Base-by-base conservation (phyloP, 2,113 vertebrate genomes). In the Petrocephalus zakoni region DNA sequence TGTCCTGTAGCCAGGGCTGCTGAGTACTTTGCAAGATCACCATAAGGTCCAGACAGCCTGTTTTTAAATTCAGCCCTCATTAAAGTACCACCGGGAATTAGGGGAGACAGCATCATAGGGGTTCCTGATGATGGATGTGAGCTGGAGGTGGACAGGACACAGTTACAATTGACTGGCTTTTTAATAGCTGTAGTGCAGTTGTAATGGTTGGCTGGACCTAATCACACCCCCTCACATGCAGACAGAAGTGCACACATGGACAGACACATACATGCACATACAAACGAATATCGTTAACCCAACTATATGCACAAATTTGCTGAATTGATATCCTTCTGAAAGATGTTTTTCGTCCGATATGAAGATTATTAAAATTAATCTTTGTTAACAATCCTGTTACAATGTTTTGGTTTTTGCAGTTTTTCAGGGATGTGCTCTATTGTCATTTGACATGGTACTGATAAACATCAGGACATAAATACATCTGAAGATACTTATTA, bases 61-160 rank as follows among this genome's bases (percentile, higher is more conserved):
- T 90, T 89, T 92, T 94, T 87, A 89, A 83, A 95, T 93, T 93
- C 90, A 92, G 92, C 91, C 89, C 93, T 96, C 95, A 95, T 96
- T 95, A 96, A 92, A 91, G 46, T 29, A 84, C 91, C 94, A 94
- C 91, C 29, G 91, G 87, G 88, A 90, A 88, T 92, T 84, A 90
- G 93, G 92, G 94, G 90, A 47, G 89, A 68, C 88, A 75, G 84
- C 78, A 52, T 90, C 86, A 46, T 88, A 88, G 91, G 91, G 89
- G 89, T 91, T 90, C 91, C 91, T 78, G 87, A 92, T 96, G 95
- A 96, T 95, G 93, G 94, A 96, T 96, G 94, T 94, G 92, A 94
- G 91, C 92, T 93, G 93, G 93, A 96, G 95, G 93, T 95, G 94
- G 94, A 94, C 93, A 93, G 93, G 93, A 95, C 94, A 93, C 90